Evolutionary conservation across 1,140 invertebrate genomes (phyloP).

Genomic region (Aporrectodea caliginosa): DNA sequence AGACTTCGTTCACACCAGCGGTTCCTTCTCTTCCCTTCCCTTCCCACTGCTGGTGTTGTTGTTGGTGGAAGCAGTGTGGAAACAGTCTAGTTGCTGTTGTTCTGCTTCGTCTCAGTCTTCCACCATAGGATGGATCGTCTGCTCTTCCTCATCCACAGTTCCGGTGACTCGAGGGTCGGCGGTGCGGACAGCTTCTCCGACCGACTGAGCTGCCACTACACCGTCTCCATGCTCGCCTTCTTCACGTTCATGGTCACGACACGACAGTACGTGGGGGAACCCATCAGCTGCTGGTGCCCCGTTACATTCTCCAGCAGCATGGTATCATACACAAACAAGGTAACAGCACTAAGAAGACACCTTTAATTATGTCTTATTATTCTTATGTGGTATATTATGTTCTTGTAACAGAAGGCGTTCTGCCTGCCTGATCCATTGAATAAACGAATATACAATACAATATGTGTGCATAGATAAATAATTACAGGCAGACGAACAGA

Average conservation of each 20-base stretch:
- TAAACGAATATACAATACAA: background rate
- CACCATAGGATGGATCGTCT: conserved; percentile 14
- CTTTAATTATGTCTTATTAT: background rate
- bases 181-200: conserved; percentile 6
- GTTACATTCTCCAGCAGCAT: conserved; percentile 55
- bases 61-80: too few species aligned
- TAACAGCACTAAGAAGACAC: conserved; percentile 7
- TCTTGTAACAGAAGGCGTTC: background rate
- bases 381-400: background rate
- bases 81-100: too few species aligned
- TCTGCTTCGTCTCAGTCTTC: too few species aligned
- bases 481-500: background rate
- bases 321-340: conserved; percentile 55
- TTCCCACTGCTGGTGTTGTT: too few species aligned
- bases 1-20: too few species aligned
- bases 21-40: too few species aligned
- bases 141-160: background rate
- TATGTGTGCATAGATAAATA: background rate
- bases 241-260: conserved; percentile 59
- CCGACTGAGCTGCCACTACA: conserved; percentile 5
- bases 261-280: conserved; percentile 60
- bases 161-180: background rate
- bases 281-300: conserved; percentile 54
- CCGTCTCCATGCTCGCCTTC: conserved; percentile 56
- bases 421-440: background rate